phyloP scores from a whole-genome alignment of 2,797 vertebrate genomes.

The Petrocephalus sullivani region DNA sequence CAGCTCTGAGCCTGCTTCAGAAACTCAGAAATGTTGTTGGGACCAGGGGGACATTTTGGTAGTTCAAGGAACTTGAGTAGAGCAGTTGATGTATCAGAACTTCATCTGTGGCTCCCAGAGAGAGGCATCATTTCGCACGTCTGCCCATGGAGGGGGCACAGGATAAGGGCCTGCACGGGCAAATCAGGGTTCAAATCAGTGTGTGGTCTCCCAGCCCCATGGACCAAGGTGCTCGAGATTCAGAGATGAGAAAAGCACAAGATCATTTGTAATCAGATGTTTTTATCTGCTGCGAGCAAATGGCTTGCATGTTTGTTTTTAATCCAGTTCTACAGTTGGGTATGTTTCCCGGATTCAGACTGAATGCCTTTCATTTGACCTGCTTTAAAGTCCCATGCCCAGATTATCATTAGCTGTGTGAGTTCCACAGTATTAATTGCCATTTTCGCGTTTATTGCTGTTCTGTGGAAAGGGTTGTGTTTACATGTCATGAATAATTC shows the following conservation, averaged over 20 bases:
- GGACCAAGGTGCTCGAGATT: background rate
- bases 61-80: background rate
- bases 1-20: background rate
- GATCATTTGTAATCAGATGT: background rate
- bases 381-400: background rate
- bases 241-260: background rate
- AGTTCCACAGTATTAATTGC: background rate
- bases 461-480: background rate
- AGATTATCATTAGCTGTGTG: background rate
- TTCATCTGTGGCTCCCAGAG: background rate
- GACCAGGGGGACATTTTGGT: background rate
- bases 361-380: background rate
- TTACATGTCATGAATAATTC: slow-evolving; percentile 11
- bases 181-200: background rate
- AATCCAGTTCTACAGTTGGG: background rate
- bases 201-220: background rate
- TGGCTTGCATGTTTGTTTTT: background rate
- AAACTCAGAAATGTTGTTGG: background rate
- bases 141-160: background rate
- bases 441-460: background rate
- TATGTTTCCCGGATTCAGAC: background rate
- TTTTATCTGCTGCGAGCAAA: background rate
- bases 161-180: background rate
- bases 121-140: background rate
- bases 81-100: background rate